These are phyloP conservation scores for Oceanodroma tethys DNA, from an alignment of 2,113 vertebrate species.

Conservation along the genomic window DNA sequence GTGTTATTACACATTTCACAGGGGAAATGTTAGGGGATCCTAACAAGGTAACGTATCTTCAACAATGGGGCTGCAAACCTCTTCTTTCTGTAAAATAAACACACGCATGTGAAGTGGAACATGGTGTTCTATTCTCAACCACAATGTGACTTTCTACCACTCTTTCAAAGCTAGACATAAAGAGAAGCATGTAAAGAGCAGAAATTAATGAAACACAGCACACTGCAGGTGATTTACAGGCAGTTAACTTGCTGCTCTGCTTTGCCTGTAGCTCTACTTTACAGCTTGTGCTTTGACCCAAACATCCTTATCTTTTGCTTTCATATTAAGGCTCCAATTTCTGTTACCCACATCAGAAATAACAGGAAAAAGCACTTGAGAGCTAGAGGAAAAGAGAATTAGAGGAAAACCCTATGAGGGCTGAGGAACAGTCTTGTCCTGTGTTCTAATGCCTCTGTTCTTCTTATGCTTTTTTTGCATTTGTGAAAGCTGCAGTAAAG, in stretches of 20 bases:
- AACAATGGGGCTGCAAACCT: background rate
- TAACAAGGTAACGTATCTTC: background rate
- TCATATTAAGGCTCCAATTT: background rate
- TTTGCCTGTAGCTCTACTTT: background rate
- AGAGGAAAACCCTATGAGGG: background rate
- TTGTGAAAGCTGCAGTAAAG: background rate
- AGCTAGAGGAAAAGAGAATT: background rate
- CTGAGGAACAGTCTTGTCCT: background rate
- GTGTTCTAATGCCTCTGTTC: background rate
- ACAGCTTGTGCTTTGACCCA: background rate
- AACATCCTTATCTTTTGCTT: background rate
- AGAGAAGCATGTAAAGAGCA: background rate
- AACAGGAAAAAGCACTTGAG: background rate
- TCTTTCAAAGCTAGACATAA: background rate
- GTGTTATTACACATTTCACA: background rate
- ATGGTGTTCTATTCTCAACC: background rate
- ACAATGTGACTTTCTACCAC: background rate
- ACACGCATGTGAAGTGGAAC: background rate
- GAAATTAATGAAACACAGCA: background rate
- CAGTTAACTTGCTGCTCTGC: background rate
- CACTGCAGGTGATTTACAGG: background rate
- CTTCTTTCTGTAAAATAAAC: background rate
- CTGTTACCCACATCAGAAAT: background rate
- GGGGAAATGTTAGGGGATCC: no score
- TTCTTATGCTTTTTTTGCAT: background rate